A percentile compares a stretch with the other conserved stretches of the same genome.
phyloP scores from a whole-genome alignment of 2,888 invertebrate genomes.

The Cryptus armator region DNA sequence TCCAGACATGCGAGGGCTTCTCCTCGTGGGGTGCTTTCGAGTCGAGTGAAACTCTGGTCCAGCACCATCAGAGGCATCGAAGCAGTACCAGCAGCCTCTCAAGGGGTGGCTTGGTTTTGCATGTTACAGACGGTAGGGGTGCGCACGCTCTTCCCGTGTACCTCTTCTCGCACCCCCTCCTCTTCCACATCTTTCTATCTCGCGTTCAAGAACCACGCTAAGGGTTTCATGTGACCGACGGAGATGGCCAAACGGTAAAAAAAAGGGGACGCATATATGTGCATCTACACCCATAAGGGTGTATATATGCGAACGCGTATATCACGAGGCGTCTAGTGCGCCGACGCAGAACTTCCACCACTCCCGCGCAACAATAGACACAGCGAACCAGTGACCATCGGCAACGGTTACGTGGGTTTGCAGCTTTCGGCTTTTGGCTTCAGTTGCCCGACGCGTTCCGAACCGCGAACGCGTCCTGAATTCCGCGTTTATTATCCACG shows the following conservation, averaged over 20 bases:
- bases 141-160: conserved; percentile 26
- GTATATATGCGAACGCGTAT: background rate
- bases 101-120: conserved; percentile 32
- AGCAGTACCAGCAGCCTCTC: background rate
- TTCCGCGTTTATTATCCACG: conserved; percentile 10
- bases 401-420: conserved; percentile 33
- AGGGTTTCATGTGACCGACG: conserved; percentile 3
- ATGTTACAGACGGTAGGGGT: conserved; percentile 26
- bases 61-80: conserved; percentile 30
- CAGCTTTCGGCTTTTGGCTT: conserved; percentile 68
- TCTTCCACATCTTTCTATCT: background rate
- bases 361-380: conserved; percentile 31
- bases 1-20: conserved; percentile 48
- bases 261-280: conserved; percentile 13
- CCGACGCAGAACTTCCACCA: conserved; percentile 44
- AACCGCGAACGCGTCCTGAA: conserved; percentile 54
- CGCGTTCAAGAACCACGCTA: conserved; percentile 13
- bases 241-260: background rate
- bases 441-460: conserved; percentile 78
- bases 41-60: conserved; percentile 43
- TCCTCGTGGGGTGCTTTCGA: conserved; percentile 33
- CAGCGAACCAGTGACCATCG: conserved; percentile 35
- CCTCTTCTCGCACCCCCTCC: background rate
- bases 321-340: conserved; percentile 1
- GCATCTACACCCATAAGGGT: background rate